phyloP scores from a whole-genome alignment of 37 sponge, comb jelly and placozoan species.

The Trichoplax adhaerens region DNA sequence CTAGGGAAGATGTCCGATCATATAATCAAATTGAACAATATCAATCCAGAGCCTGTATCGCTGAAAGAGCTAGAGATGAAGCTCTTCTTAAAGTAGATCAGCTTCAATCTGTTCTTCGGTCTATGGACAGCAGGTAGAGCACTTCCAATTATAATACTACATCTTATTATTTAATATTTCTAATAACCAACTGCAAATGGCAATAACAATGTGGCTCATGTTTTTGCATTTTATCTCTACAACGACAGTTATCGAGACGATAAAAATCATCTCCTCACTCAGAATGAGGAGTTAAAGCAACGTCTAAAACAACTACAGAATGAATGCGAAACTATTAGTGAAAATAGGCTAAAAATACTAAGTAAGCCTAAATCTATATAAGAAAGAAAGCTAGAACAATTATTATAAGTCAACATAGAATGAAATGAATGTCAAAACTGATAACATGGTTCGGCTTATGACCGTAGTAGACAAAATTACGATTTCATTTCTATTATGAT shows the following conservation, averaged over 20 bases:
- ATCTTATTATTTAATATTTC: too few relatives aligned
- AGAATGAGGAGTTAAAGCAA: constrained; percentile 19
- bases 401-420: too few relatives aligned
- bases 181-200: too few relatives aligned
- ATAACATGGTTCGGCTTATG: too few relatives aligned
- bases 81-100: constrained; percentile 17
- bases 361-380: neutral
- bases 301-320: constrained; percentile 20
- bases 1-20: constrained; percentile 13
- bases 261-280: constrained; percentile 20
- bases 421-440: too few relatives aligned
- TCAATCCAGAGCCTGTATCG: constrained; percentile 21
- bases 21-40: constrained; percentile 24
- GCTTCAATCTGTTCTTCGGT: constrained; percentile 1
- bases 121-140: constrained; percentile 23
- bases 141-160: too few relatives aligned
- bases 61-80: constrained; percentile 51
- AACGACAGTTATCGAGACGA: constrained; percentile 32
- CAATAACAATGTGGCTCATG: too few relatives aligned
- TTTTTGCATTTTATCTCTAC: too few relatives aligned
- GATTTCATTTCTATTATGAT: too few relatives aligned
- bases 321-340: constrained; percentile 32
- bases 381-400: too few relatives aligned
- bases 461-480: too few relatives aligned
- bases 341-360: constrained; percentile 26